Percentiles rank a stretch among this genome's conserved stretches.
Evolutionary conservation across 2,113 vertebrate species (phyloP).

Genomic region (Tauraco erythrolophus): DNA sequence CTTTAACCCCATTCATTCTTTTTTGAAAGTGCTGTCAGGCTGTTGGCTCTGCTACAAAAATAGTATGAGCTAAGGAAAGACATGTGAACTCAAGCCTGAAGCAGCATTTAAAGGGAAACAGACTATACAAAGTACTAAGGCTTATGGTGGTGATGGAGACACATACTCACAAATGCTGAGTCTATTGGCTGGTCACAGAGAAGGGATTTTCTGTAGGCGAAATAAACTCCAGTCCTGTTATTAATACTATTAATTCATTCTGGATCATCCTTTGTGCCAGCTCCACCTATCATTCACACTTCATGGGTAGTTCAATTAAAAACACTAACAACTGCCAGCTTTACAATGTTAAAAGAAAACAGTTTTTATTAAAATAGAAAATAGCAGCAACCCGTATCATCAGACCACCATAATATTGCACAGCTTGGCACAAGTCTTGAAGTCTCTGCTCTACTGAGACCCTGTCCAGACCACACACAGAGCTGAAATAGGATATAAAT

Average conservation of each 20-base stretch:
- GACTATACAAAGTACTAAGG: conserved; percentile 26
- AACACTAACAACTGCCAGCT: conserved; percentile 49
- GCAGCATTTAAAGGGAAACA: conserved; percentile 62
- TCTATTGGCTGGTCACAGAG: background rate
- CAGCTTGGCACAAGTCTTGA: conserved; percentile 74
- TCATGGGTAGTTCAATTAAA: conserved; percentile 56
- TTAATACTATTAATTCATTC: conserved; percentile 46
- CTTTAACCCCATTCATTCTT: conserved; percentile 51
- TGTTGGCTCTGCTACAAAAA: conserved; percentile 60
- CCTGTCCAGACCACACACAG: conserved; percentile 80
- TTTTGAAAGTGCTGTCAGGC: conserved; percentile 50
- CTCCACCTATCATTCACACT: conserved; percentile 60
- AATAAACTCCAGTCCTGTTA: background rate
- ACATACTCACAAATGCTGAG: conserved; percentile 2
- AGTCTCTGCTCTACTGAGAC: conserved; percentile 67
- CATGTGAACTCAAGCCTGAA: conserved; percentile 62
- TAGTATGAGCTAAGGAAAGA: conserved; percentile 55
- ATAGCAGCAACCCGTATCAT: conserved; percentile 69
- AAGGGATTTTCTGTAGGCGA: background rate
- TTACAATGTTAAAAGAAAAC: conserved; percentile 70
- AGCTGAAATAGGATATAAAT: conserved; percentile 68
- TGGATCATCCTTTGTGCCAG: conserved; percentile 24
- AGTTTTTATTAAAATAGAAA: conserved; percentile 78
- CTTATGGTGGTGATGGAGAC: conserved; percentile 26
- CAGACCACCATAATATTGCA: conserved; percentile 73